These are phyloP conservation scores for Sarcophaga variegata DNA, from an alignment of 2,888 invertebrate genomes.

Conservation along the genomic window DNA sequence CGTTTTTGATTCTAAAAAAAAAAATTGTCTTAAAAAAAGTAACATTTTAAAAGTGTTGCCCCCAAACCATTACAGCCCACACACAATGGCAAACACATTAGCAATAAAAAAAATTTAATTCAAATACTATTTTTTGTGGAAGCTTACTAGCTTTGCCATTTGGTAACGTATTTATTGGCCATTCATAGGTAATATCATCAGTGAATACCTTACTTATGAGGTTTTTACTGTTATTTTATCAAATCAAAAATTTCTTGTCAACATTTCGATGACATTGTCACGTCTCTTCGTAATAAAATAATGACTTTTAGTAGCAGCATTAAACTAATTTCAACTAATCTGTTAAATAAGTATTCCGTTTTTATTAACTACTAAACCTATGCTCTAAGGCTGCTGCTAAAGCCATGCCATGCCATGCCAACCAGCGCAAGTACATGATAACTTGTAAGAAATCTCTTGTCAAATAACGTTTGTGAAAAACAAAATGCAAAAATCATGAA, in stretches of 20 bases:
- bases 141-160: too few relatives aligned
- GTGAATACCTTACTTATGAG: neutral
- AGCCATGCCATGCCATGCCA: neutral
- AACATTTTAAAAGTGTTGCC: too few relatives aligned
- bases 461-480: constrained; percentile 2
- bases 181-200: too few relatives aligned
- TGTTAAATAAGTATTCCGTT: constrained; percentile 61
- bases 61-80: too few relatives aligned
- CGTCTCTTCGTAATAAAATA: constrained; percentile 53
- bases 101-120: too few relatives aligned
- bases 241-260: neutral
- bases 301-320: constrained; percentile 55
- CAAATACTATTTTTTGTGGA: too few relatives aligned
- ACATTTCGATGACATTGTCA: constrained; percentile 49
- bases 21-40: too few relatives aligned
- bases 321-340: constrained; percentile 62
- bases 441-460: neutral
- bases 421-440: constrained; percentile 5
- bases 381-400: neutral
- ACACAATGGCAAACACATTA: too few relatives aligned
- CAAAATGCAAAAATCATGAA: constrained; percentile 40
- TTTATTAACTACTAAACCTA: constrained; percentile 65
- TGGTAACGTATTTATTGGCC: too few relatives aligned
- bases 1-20: too few relatives aligned
- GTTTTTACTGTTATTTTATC: neutral